phyloP scores from a whole-genome alignment of 2,113 vertebrate genomes.

The Heliornis fulica region DNA sequence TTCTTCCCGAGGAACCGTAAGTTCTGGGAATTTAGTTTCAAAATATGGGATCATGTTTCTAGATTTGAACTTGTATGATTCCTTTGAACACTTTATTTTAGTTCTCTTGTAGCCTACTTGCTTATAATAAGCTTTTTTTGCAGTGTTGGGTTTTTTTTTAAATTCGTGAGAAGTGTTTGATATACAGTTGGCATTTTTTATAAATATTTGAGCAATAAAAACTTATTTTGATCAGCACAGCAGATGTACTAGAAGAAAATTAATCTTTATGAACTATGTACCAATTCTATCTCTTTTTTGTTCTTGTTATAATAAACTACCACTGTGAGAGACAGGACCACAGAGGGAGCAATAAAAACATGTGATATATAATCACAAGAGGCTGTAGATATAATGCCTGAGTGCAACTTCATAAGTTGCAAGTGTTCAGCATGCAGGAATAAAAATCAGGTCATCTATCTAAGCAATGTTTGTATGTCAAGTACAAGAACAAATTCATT shows the following conservation, averaged over 20 bases:
- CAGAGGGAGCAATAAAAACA: not conserved
- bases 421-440: not conserved
- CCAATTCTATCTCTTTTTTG: not conserved
- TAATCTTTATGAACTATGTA: not conserved
- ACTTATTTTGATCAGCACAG: not conserved
- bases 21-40: not conserved
- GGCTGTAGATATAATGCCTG: not conserved
- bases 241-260: not conserved
- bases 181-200: not conserved
- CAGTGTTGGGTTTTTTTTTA: not conserved
- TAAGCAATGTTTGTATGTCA: not conserved
- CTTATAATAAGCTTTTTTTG: not conserved
- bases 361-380: not conserved
- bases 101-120: not conserved
- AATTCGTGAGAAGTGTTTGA: not conserved
- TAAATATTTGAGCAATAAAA: not conserved
- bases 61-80: not conserved
- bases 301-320: not conserved
- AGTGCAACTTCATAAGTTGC: not conserved
- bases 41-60: not conserved
- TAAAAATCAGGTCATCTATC: not conserved
- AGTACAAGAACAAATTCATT: not conserved
- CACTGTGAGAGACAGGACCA: not conserved
- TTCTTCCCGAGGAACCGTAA: not conserved
- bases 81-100: not conserved